These are phyloP conservation scores for Latrodectus elegans DNA, from an alignment of 2,888 invertebrate species.

Conservation along the genomic window DNA sequence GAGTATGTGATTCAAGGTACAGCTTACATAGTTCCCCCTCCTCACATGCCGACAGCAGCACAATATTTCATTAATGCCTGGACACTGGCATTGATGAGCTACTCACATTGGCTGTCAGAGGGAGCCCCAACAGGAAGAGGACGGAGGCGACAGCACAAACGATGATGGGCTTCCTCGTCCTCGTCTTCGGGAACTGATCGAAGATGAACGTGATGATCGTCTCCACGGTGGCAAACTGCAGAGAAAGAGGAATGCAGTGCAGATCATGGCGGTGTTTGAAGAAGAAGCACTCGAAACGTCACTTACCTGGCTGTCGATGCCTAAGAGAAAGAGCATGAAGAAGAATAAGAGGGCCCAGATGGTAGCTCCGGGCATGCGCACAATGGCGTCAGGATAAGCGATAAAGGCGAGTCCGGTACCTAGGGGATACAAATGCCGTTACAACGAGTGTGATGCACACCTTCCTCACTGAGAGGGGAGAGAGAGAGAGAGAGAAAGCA, in stretches of 20 bases:
- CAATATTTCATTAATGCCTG: no score
- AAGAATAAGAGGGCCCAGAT: conserved; percentile 71
- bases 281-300: not conserved
- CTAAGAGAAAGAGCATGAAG: conserved; percentile 70
- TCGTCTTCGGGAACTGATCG: conserved; percentile 66
- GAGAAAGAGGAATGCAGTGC: not conserved
- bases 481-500: not conserved
- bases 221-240: conserved; percentile 70
- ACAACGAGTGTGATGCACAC: not conserved
- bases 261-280: not conserved
- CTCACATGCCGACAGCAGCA: no score
- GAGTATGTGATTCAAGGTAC: no score
- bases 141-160: conserved; percentile 47
- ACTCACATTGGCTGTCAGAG: conserved; percentile 69
- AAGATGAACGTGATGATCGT: conserved; percentile 71
- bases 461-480: not conserved
- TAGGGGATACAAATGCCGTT: not conserved
- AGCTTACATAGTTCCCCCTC: no score
- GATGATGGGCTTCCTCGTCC: conserved; percentile 67
- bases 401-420: conserved; percentile 71
- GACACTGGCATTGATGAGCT: no score
- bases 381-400: conserved; percentile 70
- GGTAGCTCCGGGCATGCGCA: conserved; percentile 69
- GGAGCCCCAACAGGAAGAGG: conserved; percentile 69
- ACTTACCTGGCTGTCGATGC: conserved; percentile 70